phyloP scores from a whole-genome alignment of 2,888 invertebrate species.

The Monopis laevigella region DNA sequence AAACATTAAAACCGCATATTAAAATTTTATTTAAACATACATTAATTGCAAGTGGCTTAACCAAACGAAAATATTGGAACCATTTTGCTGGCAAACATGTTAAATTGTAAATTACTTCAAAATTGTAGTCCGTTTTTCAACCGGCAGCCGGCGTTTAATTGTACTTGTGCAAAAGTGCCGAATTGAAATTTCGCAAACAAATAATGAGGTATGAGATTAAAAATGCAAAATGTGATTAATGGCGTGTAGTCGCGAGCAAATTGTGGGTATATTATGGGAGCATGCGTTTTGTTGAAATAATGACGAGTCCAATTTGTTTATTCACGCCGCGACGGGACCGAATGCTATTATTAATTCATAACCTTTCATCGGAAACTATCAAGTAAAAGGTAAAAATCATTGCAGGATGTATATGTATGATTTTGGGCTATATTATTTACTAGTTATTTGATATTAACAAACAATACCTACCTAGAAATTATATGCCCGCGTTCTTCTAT shows the following conservation, averaged over 20 bases:
- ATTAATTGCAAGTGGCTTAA: constrained; percentile 57
- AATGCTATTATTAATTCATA: no score
- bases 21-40: constrained; percentile 45
- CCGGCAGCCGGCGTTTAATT: constrained; percentile 10
- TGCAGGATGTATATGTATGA: no score
- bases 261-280: no score
- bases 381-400: no score
- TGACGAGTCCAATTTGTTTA: no score
- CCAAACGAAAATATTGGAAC: constrained; percentile 58
- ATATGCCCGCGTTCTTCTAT: no score
- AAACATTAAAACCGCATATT: constrained; percentile 30
- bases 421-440: no score
- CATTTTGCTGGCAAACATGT: constrained; percentile 56
- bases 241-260: constrained; percentile 45
- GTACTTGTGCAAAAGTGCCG: constrained; percentile 6
- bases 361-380: no score
- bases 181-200: constrained; percentile 26
- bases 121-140: constrained; percentile 39
- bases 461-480: no score
- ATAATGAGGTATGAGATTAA: constrained; percentile 61
- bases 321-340: no score
- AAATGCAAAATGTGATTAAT: constrained; percentile 67
- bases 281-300: no score
- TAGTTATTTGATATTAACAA: no score
- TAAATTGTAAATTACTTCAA: constrained; percentile 65